A percentile compares a stretch with the other conserved stretches of the same genome.
phyloP scores from a whole-genome alignment of 2,888 invertebrate genomes.

The Hydriomena furcata region DNA sequence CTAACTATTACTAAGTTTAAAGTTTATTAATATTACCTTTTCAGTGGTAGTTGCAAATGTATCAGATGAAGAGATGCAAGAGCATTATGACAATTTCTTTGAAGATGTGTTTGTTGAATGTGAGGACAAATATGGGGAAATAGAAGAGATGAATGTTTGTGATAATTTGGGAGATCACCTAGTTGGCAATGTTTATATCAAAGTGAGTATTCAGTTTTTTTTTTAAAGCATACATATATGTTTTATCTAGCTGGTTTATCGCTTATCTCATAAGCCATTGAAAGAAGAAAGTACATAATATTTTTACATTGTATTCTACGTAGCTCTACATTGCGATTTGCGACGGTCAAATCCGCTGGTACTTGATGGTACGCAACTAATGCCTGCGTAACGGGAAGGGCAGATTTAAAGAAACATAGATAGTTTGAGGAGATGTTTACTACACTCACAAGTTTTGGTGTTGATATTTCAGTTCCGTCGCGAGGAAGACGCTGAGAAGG shows the following conservation, averaged over 20 bases:
- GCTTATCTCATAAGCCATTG: no score
- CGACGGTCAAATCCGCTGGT: no score
- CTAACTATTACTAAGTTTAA: no score
- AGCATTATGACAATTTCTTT: conserved; percentile 99
- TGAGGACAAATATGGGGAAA: conserved; percentile 99
- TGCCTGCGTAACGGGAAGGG: no score
- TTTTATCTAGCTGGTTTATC: background rate
- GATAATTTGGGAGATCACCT: conserved; percentile 99
- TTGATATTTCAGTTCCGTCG: conserved; percentile 89
- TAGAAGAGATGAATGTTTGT: conserved; percentile 99
- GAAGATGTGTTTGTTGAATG: conserved; percentile 99
- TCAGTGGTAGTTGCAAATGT: conserved; percentile 96
- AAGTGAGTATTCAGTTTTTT: conserved; percentile 81
- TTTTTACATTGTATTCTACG: no score
- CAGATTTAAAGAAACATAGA: no score
- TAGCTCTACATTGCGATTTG: no score
- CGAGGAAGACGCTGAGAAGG: conserved; percentile 99
- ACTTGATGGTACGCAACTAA: no score
- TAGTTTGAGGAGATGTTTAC: background rate
- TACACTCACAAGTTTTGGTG: background rate
- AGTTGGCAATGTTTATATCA: conserved; percentile 99
- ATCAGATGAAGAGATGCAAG: conserved; percentile 99
- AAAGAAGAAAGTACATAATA: no score
- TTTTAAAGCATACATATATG: no score
- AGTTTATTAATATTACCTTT: conserved; percentile 43